phyloP scores from a whole-genome alignment of 2,113 vertebrate species.

The Oriolus oriolus region DNA sequence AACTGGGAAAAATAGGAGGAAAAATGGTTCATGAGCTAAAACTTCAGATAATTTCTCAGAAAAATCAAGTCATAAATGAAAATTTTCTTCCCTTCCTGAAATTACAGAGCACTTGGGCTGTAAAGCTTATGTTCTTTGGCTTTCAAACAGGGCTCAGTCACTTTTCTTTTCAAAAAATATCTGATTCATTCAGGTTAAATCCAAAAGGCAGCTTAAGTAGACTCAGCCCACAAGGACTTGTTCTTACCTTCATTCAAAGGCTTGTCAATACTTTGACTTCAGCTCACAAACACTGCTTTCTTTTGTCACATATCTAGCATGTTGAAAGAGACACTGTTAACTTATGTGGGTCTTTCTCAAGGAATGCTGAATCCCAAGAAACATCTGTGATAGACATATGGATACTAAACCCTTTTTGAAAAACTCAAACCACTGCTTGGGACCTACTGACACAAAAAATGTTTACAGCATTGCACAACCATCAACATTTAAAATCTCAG shows the following conservation, averaged over 20 bases:
- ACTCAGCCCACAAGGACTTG: neutral
- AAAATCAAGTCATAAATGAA: slow-evolving; percentile 2
- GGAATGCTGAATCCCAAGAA: neutral
- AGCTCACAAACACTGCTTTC: neutral
- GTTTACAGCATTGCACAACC: neutral
- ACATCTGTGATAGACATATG: neutral
- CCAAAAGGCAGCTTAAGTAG: slow-evolving; percentile 32
- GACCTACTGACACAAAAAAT: neutral
- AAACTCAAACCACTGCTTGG: neutral
- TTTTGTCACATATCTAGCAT: neutral
- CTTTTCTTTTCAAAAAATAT: neutral
- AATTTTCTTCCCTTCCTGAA: neutral
- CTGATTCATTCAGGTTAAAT: slow-evolving; percentile 27
- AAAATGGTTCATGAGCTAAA: slow-evolving; percentile 23
- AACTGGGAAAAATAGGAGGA: neutral
- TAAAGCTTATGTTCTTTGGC: slow-evolving; percentile 2
- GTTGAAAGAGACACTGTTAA: slow-evolving; percentile 3
- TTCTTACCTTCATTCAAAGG: slow-evolving; percentile 21
- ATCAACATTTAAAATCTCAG: neutral
- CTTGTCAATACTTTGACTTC: slow-evolving; percentile 18
- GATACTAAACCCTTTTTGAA: neutral
- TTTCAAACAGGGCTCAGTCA: neutral
- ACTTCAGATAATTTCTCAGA: slow-evolving; percentile 26
- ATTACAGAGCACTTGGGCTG: neutral
- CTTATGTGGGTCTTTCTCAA: slow-evolving; percentile 2